These are phyloP conservation scores for Diaperis boleti DNA, from an alignment of 2,888 invertebrate genomes.

Conservation along the genomic window DNA sequence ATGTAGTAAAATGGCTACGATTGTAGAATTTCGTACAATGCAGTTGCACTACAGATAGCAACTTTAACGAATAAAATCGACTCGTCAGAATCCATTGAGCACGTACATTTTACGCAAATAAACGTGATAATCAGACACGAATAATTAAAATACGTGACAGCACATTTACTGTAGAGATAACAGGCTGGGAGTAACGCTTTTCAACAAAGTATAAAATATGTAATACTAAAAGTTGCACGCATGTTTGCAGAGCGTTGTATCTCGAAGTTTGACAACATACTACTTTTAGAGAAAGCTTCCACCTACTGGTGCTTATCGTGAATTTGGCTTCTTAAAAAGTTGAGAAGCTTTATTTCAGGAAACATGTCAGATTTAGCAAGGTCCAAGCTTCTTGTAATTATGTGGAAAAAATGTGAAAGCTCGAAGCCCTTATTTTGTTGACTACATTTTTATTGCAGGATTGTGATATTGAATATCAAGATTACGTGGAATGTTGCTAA, in stretches of 20 bases:
- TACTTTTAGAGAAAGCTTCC: not conserved
- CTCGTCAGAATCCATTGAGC: slow-evolving; percentile 1
- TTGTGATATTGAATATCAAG: no score
- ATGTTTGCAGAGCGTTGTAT: slow-evolving; percentile 5
- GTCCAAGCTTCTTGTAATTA: no score
- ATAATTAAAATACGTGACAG: slow-evolving; percentile 4
- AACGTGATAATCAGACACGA: not conserved
- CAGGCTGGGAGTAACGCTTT: not conserved
- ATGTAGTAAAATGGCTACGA: no score
- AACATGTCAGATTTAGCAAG: no score
- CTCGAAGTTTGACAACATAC: slow-evolving; percentile 5
- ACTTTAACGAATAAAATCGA: not conserved
- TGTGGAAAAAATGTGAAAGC: no score
- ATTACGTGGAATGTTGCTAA: no score
- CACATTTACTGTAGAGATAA: not conserved
- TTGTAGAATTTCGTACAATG: no score
- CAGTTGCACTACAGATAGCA: no score
- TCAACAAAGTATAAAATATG: not conserved
- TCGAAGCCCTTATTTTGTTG: no score
- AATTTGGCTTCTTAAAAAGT: not conserved
- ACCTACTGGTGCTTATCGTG: not conserved
- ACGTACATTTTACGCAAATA: slow-evolving; percentile 1
- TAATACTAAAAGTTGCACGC: not conserved
- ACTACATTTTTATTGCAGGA: no score
- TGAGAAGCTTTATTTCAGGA: no score